These are phyloP conservation scores for Oxygymnocypris stewartii DNA, from an alignment of 2,113 vertebrate species.

Conservation along the genomic window DNA sequence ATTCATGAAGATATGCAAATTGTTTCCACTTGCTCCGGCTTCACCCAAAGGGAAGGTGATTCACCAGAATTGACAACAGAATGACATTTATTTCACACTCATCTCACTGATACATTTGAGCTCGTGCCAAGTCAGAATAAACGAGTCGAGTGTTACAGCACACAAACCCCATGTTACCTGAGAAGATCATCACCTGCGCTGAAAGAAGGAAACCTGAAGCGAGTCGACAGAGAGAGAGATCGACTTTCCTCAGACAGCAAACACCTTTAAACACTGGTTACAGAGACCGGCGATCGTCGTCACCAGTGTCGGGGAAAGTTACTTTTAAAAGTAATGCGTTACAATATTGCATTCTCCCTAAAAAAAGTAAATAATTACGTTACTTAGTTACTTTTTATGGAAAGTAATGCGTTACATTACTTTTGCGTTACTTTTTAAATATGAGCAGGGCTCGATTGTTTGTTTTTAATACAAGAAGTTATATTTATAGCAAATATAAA, in stretches of 20 bases:
- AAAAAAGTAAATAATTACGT: no score
- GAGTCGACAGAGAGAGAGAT: conserved; percentile 32
- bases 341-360: no score
- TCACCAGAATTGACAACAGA: conserved; percentile 32
- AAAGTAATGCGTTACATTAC: no score
- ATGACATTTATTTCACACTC: conserved; percentile 7
- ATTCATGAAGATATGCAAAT: conserved; percentile 31
- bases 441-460: no score
- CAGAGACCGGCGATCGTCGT: no score
- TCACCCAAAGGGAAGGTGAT: conserved; percentile 33
- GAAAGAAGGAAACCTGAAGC: conserved; percentile 45
- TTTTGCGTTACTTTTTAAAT: no score
- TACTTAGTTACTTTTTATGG: no score
- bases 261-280: background rate
- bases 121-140: conserved; percentile 1
- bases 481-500: no score
- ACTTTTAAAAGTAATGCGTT: no score
- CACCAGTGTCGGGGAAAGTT: no score
- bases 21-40: background rate
- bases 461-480: no score
- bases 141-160: background rate
- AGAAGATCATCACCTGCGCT: conserved; percentile 38
- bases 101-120: conserved; percentile 11
- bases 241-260: background rate
- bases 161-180: conserved; percentile 30